Percentiles rank a stretch among this genome's conserved stretches.
Evolutionary conservation across 2,113 vertebrate genomes (phyloP).

Genomic region (Oxyruncus cristatus): DNA sequence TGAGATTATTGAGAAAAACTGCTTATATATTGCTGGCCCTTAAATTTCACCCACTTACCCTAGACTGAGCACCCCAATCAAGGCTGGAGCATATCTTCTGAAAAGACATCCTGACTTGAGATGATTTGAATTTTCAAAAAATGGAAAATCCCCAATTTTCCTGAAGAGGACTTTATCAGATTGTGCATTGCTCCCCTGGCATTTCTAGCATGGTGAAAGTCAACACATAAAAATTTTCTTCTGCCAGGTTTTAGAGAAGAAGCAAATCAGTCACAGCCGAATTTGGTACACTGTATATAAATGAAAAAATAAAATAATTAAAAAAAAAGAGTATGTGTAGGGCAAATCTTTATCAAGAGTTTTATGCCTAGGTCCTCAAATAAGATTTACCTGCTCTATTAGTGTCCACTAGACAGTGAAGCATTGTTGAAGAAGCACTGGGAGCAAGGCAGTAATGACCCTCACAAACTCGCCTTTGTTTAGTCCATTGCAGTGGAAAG

Average conservation of each 20-base stretch:
- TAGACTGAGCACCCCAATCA: slow-evolving; percentile 37
- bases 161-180: slow-evolving; percentile 6
- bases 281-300: background rate
- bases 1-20: slow-evolving; percentile 32
- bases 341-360: background rate
- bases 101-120: background rate
- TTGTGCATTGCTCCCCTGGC: background rate
- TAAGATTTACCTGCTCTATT: background rate
- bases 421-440: background rate
- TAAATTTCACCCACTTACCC: slow-evolving; percentile 45
- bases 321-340: background rate
- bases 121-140: slow-evolving; percentile 1
- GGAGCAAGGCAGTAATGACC: background rate
- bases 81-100: slow-evolving; percentile 17
- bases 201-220: background rate
- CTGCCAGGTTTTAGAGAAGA: background rate
- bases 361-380: background rate
- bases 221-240: background rate
- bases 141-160: slow-evolving; percentile 7
- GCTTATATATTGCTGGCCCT: slow-evolving; percentile 20
- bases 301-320: background rate
- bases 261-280: background rate
- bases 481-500: background rate
- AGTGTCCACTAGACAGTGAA: background rate
- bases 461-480: background rate